phyloP scores from a whole-genome alignment of 2,113 vertebrate species.

The Hiodon alosoides region DNA sequence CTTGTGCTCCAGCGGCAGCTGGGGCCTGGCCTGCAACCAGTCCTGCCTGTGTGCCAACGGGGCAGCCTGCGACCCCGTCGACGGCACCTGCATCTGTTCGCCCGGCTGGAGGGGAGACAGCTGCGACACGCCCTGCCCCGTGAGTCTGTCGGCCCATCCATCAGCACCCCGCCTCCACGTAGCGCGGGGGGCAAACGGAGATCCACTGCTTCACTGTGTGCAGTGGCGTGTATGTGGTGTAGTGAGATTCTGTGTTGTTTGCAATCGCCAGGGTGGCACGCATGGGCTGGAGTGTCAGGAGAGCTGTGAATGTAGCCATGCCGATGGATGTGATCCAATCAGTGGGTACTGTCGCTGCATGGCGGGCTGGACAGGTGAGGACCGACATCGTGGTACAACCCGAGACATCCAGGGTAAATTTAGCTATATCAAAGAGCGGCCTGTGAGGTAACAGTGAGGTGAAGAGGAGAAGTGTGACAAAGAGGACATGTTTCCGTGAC shows the following conservation, averaged over 20 bases:
- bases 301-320: slow-evolving; percentile 87
- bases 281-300: slow-evolving; percentile 86
- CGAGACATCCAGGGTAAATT: background rate
- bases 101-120: slow-evolving; percentile 82
- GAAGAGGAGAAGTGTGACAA: no score
- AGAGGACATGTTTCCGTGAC: no score
- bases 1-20: slow-evolving; percentile 79
- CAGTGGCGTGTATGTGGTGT: background rate
- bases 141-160: slow-evolving; percentile 54
- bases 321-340: slow-evolving; percentile 82
- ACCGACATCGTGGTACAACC: background rate
- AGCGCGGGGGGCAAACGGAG: background rate
- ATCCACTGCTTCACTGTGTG: slow-evolving; percentile 6
- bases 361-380: slow-evolving; percentile 91
- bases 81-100: slow-evolving; percentile 81
- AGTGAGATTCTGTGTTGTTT: slow-evolving; percentile 1
- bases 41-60: slow-evolving; percentile 77
- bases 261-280: slow-evolving; percentile 74
- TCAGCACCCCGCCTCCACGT: background rate
- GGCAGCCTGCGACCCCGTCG: slow-evolving; percentile 77
- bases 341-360: slow-evolving; percentile 90
- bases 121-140: slow-evolving; percentile 81
- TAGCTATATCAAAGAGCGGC: background rate
- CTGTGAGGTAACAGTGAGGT: no score
- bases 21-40: slow-evolving; percentile 88